Evolutionary conservation across 2,113 vertebrate genomes (phyloP), one percentile per base, ranked within the genome.

Genomic region (Tylochromis polylepis): DNA sequence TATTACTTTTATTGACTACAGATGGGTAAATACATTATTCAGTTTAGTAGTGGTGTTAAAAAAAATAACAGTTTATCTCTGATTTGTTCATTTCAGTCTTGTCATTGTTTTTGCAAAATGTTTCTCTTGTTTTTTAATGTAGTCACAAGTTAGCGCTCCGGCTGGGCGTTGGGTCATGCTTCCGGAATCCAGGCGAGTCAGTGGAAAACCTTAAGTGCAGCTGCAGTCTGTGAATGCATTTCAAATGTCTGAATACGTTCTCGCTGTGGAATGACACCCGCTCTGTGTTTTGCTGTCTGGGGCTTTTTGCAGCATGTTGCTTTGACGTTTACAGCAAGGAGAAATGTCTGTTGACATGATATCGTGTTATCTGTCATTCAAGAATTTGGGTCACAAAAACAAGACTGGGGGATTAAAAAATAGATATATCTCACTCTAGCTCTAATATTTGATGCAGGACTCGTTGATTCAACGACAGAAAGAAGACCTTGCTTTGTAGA

Each of bases 191-290:
- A 90, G 83, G 36, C 79, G 18, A 89, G 81, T 90, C 88, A 85
- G 81, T 27, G 29, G 81, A 89, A 91, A 90, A 82, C 22, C 36
- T 46, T 36, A 87, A 87, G 53, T 82, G 87, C 93, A 92, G 94
- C 90, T 93, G 91, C 56, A 85, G 75, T 78, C 82, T 79, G 86
- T 92, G 92, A 93, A 93, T 89, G 85, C 83, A 87, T 88, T 34
- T n/a, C 57, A 85, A 81, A 20, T 84, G 86, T 87, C 92, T 79
- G 38, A 88, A 70, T 79, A 87, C 77, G 67, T 89, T 87, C 80
- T 82, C 3, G 49, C 91, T 89, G 46, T 88, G 91, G 90, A 94
- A 94, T 91, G 81, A 84, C 46, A 55, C 56, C n/a, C 16, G 5
- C 56, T 84, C 86, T 85, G 86, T 80, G 84, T 82, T 86, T 65